Base-by-base conservation (phyloP, 2,113 vertebrate genomes). In the Psilopogon haemacephalus region DNA sequence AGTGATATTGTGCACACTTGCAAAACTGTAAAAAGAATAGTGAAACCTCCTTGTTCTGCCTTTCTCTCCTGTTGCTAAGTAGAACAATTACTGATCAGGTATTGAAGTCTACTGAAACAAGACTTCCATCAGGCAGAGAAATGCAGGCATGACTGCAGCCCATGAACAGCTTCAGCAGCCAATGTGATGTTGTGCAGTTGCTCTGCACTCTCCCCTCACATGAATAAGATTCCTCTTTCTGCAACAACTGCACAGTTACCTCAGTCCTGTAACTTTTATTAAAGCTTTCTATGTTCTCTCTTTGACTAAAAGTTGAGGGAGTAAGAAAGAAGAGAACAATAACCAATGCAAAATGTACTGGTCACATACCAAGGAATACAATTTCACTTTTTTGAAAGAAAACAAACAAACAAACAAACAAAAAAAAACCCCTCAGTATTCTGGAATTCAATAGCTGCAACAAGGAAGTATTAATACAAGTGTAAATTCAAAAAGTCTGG, bases 221-320 rank as follows among this genome's bases (percentile, higher is more conserved):
- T 81, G 65, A 46, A 76, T 80, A 67, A 62, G 84, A 95, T 80
- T 96, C 69, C 32, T 93, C 50, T 44, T 86, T 15, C 68, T 67
- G 32, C 32, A 84, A 54, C 70, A 93, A 89, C 74, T 56, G 78
- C 48, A 55, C 44, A 32, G 23, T 19, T 76, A 70, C 27, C 13
- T 38, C 67, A 72, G 38, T 6, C 37, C 72, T 83, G 12, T 0
- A 3, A 26, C 32, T 84, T 65, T 63, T 27, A 48, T 28, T 60
- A 50, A 89, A 65, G 21, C 38, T 65, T 58, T 38, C 37, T 28
- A 67, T 6, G 55, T 10, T 38, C 38, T 68, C 35, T 54, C 3
- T 38, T 56, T 10, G 23, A 79, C 15, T 58, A 44, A 5, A 83
- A 69, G 18, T 20, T 82, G 48, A 82, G 18, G 30, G 48, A 76